phyloP scores from a whole-genome alignment of 1,140 invertebrate species.

The Muscidifurax raptorellus region DNA sequence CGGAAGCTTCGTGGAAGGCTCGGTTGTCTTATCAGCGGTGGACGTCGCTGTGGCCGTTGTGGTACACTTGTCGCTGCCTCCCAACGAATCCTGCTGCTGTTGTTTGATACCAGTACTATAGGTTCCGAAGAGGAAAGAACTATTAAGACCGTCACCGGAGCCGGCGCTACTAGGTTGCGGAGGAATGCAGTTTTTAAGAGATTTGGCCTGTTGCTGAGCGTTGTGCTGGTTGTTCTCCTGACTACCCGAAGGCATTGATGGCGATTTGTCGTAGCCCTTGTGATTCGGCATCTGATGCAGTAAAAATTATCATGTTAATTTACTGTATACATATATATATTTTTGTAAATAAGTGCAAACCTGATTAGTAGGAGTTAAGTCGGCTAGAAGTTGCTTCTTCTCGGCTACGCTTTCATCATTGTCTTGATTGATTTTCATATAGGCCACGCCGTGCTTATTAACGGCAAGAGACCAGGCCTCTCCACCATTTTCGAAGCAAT shows the following conservation, averaged over 20 bases:
- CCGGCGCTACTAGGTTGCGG: constrained; percentile 31
- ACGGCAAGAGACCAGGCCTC: constrained; percentile 88
- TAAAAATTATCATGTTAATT: constrained; percentile 16
- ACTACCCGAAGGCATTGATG: constrained; percentile 72
- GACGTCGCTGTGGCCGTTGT: background rate
- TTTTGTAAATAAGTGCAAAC: background rate
- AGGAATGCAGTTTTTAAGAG: background rate
- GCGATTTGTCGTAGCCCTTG: constrained; percentile 80
- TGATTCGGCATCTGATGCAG: constrained; percentile 63
- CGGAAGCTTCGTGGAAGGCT: constrained; percentile 48
- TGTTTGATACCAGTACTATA: constrained; percentile 51
- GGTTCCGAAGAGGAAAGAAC: constrained; percentile 79
- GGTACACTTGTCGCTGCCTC: constrained; percentile 49
- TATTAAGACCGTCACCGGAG: constrained; percentile 65
- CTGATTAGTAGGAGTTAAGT: constrained; percentile 20
- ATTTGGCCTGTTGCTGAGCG: constrained; percentile 6
- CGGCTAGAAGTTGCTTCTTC: constrained; percentile 56
- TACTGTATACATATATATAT: background rate
- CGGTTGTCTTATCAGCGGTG: constrained; percentile 13
- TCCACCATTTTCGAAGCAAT: constrained; percentile 80
- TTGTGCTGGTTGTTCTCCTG: constrained; percentile 55
- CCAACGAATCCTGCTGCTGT: constrained; percentile 55
- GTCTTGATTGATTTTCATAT: constrained; percentile 80
- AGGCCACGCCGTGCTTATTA: constrained; percentile 81
- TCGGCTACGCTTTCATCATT: constrained; percentile 67